These are phyloP conservation scores for Mesocricetus auratus DNA, from an alignment of 2,113 vertebrate genomes.

Conservation along the genomic window DNA sequence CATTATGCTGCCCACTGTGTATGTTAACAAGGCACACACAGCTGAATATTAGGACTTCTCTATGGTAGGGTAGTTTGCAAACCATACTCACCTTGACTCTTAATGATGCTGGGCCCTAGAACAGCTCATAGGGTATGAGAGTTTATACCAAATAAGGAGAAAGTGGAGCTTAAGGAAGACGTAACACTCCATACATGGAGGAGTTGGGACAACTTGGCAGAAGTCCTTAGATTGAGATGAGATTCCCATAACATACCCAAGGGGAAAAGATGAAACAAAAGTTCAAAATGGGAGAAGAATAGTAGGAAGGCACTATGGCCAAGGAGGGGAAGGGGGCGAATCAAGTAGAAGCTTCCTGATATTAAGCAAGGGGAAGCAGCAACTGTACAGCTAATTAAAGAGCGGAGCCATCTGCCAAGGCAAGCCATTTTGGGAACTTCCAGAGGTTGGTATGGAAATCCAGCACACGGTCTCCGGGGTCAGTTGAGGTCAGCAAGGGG, in stretches of 20 bases:
- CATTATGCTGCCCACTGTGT: not conserved
- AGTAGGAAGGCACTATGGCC: conserved; percentile 78
- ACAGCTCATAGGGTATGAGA: not conserved
- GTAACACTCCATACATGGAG: conserved; percentile 49
- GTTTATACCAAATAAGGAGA: conserved; percentile 60
- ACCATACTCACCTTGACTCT: not conserved
- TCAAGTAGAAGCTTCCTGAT: conserved; percentile 71
- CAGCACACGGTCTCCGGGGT: not conserved
- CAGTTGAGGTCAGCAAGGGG: not conserved
- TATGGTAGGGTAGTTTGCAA: not conserved
- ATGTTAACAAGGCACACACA: not conserved
- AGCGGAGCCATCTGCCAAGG: conserved; percentile 71
- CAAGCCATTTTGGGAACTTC: conserved; percentile 48
- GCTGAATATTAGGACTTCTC: not conserved
- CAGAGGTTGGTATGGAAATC: not conserved
- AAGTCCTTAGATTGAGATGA: conserved; percentile 21
- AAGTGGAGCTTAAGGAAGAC: conserved; percentile 4
- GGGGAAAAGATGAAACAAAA: conserved; percentile 78
- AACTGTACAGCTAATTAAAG: conserved; percentile 70
- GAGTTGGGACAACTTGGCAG: conserved; percentile 66
- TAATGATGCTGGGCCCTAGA: not conserved
- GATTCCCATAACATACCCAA: conserved; percentile 60
- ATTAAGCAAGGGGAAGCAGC: conserved; percentile 75
- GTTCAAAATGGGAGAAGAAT: conserved; percentile 77
- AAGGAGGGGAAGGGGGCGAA: conserved; percentile 62